Conservation (phyloP, 2,888 invertebrate species). For the Nephrotoma guestfalica region DNA sequence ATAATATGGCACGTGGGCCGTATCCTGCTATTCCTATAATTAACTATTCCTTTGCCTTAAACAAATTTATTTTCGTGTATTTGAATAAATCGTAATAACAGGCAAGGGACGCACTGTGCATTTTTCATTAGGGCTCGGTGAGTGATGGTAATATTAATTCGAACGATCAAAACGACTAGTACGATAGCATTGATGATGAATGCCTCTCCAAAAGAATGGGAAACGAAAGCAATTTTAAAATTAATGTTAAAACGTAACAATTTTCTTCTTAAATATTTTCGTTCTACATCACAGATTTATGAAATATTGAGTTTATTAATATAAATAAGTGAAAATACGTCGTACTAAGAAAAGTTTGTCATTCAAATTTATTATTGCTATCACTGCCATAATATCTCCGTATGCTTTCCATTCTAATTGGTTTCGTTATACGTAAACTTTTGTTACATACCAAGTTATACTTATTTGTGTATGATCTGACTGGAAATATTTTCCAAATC, state of each 20-base stretch:
- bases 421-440: not conserved
- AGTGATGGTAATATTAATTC: too few relatives aligned
- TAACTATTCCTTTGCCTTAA: not conserved
- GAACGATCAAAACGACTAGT: not conserved
- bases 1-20: not conserved
- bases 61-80: not conserved
- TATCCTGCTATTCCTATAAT: not conserved
- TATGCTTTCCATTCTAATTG: not conserved
- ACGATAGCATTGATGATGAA: not conserved
- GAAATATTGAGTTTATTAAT: not conserved
- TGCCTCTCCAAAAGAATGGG: not conserved
- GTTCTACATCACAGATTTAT: not conserved
- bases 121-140: too few relatives aligned
- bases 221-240: not conserved
- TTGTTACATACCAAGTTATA: too few relatives aligned
- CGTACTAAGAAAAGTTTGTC: too few relatives aligned
- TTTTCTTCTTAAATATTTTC: not conserved
- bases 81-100: not conserved
- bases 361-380: not conserved
- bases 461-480: too few relatives aligned
- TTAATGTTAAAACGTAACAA: not conserved
- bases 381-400: not conserved
- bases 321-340: not conserved
- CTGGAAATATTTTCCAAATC: too few relatives aligned
- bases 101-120: not conserved